Percentiles rank a stretch among this genome's conserved stretches.
Conservation (phyloP, 2,113 vertebrate species). For the Vanacampus margaritifer region DNA sequence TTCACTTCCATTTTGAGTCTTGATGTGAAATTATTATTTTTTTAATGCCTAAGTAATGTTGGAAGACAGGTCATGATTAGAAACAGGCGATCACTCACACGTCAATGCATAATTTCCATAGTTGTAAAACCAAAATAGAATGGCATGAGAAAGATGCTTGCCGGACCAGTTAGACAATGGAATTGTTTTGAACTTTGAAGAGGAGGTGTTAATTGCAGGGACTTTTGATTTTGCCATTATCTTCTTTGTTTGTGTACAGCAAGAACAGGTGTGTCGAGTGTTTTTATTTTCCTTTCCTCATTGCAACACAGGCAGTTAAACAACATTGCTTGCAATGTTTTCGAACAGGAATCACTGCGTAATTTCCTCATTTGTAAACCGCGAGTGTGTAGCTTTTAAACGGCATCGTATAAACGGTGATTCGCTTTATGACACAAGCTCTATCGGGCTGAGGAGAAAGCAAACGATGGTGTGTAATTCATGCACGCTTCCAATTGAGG, state of each 20-base stretch:
- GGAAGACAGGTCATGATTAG: too few relatives aligned
- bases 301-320: slow-evolving; percentile 6
- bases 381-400: background rate
- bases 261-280: background rate
- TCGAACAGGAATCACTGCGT: background rate
- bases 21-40: too few relatives aligned
- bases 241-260: background rate
- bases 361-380: background rate
- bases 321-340: background rate
- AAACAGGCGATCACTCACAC: background rate
- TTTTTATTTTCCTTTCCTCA: background rate
- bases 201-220: background rate
- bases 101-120: background rate
- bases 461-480: background rate
- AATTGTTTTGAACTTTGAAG: background rate
- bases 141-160: background rate
- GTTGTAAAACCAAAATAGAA: background rate
- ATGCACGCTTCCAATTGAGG: slow-evolving; percentile 2
- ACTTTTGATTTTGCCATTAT: background rate
- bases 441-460: background rate
- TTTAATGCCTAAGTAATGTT: too few relatives aligned
- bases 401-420: background rate
- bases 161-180: background rate
- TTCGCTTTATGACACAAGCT: background rate
- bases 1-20: too few relatives aligned